Evolutionary conservation across 1,140 invertebrate species (phyloP), one percentile per base, ranked within the genome.

Genomic region (Eueides isabella): DNA sequence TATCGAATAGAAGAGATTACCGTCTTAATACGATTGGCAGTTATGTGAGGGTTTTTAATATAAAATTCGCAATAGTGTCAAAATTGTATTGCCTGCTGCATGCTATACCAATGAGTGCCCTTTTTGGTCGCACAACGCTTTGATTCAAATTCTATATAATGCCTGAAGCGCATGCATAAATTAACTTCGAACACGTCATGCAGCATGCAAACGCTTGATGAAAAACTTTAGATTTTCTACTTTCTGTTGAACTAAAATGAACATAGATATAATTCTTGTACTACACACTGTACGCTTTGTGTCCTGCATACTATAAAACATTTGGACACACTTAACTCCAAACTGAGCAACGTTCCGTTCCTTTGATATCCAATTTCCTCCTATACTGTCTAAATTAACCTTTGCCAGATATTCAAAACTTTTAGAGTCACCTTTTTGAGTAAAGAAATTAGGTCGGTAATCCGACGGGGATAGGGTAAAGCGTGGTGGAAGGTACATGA

Each of bases 371-470:
- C 80, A 64, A 80, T 63, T 79, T 79, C 81, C 23, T 16, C 61
- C 28, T 30, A n/a, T 63, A 31, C 61, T 63, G 75, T 78, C 74
- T 76, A 79, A 81, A 79, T 80, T 66, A 73, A 84, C 72, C 82
- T 80, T 77, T 79, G 85, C 82, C 85, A 84, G 80, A 76, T 83
- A 88, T 85, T 84, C 85, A 91, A 91, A 92, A 92, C 89, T 91
- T 90, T 91, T 87, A 90, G 91, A 91, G 91, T 92, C 90, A 90
- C 90, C 87, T 92, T 90, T 90, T 84, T 92, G 91, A 90, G 89
- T 82, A 91, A 88, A 85, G 83, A 87, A 87, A 89, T 86, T 78
- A 86, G 78, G 82, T 85, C 84, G 85, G 82, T 87, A 82, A 77
- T 77, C 82, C 85, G 85, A 85, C 84, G 87, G 85, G 86, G 80